Conservation (phyloP, 2,888 invertebrate species). For the Orthonevra nobilis region DNA sequence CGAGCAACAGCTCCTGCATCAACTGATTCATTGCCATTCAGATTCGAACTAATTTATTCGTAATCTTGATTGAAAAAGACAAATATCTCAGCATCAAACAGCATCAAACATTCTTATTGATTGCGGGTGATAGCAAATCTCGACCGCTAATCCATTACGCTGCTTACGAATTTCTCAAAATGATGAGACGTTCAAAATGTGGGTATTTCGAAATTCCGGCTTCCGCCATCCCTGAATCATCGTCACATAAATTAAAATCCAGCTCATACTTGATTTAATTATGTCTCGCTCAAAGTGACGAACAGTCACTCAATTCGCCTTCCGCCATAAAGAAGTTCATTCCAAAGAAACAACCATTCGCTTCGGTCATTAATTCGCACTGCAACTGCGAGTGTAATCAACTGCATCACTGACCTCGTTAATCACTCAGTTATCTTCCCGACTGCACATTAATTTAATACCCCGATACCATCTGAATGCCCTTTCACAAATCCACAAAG, state of each 20-base stretch:
- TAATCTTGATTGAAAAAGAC: too few relatives aligned
- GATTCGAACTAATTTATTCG: too few relatives aligned
- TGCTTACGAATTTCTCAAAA: too few relatives aligned
- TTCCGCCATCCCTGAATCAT: background rate
- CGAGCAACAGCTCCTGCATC: too few relatives aligned
- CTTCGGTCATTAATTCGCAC: slow-evolving; percentile 41
- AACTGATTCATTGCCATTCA: too few relatives aligned
- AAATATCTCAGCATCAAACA: too few relatives aligned
- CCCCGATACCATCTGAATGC: slow-evolving; percentile 56
- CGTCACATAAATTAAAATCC: background rate
- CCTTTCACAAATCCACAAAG: slow-evolving; percentile 65
- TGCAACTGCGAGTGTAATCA: slow-evolving; percentile 41
- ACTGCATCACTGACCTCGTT: slow-evolving; percentile 64
- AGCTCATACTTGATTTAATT: slow-evolving; percentile 1
- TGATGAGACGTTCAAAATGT: too few relatives aligned
- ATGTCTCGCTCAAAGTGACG: background rate
- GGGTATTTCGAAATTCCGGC: too few relatives aligned
- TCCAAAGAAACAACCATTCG: slow-evolving; percentile 10
- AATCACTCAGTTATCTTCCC: slow-evolving; percentile 60
- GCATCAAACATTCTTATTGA: too few relatives aligned
- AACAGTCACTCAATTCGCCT: slow-evolving; percentile 17
- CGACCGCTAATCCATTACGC: too few relatives aligned
- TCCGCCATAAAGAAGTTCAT: slow-evolving; percentile 13
- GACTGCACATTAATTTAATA: slow-evolving; percentile 57
- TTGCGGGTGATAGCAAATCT: too few relatives aligned